Evolutionary conservation across 2,888 invertebrate genomes (phyloP).

Genomic region (Heteropelma amictum): DNA sequence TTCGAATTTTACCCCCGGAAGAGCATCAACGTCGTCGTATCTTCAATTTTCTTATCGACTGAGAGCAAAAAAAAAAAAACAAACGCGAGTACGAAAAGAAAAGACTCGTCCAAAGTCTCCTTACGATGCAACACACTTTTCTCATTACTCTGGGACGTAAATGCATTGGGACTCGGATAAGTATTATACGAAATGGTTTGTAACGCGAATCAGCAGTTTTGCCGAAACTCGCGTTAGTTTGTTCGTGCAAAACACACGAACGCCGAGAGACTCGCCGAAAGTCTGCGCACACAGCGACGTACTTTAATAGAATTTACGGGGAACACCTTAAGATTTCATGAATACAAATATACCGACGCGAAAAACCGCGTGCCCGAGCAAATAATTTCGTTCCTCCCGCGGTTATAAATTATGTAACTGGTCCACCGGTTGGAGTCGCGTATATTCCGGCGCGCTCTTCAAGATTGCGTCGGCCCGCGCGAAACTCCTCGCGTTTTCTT

Average conservation of each 20-base stretch:
- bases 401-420: slow-evolving; percentile 61
- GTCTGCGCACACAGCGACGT: too few species aligned
- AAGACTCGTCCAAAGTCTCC: too few species aligned
- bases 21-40: too few species aligned
- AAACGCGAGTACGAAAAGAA: too few species aligned
- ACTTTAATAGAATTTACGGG: slow-evolving; percentile 46
- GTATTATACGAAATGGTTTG: not conserved
- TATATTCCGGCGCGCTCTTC: too few species aligned
- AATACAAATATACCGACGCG: not conserved
- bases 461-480: not conserved
- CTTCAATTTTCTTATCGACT: too few species aligned
- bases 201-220: slow-evolving; percentile 47
- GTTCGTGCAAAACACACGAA: slow-evolving; percentile 9
- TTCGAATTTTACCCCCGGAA: too few species aligned
- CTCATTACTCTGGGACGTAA: too few species aligned
- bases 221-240: slow-evolving; percentile 22
- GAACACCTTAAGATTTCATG: too few species aligned
- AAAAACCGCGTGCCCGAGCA: slow-evolving; percentile 41
- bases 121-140: too few species aligned
- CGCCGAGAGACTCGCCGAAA: slow-evolving; percentile 29
- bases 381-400: slow-evolving; percentile 53
- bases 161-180: not conserved
- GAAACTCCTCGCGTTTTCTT: slow-evolving; percentile 12
- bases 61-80: too few species aligned
- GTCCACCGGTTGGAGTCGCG: slow-evolving; percentile 40